Evolutionary conservation across 1,140 invertebrate species (phyloP), one percentile per base, ranked within the genome.

Genomic region (Drosophila bocki): DNA sequence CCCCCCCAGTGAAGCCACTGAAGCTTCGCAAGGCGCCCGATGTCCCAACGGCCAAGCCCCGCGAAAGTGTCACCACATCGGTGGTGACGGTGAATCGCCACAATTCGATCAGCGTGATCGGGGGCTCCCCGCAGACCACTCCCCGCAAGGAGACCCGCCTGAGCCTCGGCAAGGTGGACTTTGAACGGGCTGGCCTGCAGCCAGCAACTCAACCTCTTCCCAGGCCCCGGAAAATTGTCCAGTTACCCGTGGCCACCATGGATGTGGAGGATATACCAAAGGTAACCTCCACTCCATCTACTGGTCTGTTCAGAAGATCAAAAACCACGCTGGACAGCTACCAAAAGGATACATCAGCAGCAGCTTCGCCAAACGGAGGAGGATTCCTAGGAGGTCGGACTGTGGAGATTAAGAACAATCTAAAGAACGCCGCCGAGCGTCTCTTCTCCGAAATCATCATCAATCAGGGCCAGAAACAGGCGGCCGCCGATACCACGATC

Each of bases 381-480:
- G 70, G 70, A 8, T 74, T 80, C 42, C 58, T 92, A 6, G 56
- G 82, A 9, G 91, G 83, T 4, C 86, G 90, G 15, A 92, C 92
- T 0, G 80, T 91, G 33, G 92, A 93, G 63, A 74, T 92, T 12
- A 91, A 92, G 71, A 93, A 93, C 57, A 93, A 93, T 65, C 22
- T 93, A 0, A 93, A 92, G 51, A 93, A 92, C 60, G 92, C 92
- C 15, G 92, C 92, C 1, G 92, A 93, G 69, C 91, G 92, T 45
- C 69, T 93, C 12, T 92, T 93, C 56, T 92, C 91, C n/a, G 92
- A 93, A 60, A 93, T 93, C 13, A 91, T 91, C 48, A 82, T 92
- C 7, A 93, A 85, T 59, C 91, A 92, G 63, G 54, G 69, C 7
- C 86, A 92, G 42, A 88, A 91, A 50, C 83, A 91, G 48, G 48